Conservation (phyloP, 2,113 vertebrate genomes). For the Entomyzon cyanotis region DNA sequence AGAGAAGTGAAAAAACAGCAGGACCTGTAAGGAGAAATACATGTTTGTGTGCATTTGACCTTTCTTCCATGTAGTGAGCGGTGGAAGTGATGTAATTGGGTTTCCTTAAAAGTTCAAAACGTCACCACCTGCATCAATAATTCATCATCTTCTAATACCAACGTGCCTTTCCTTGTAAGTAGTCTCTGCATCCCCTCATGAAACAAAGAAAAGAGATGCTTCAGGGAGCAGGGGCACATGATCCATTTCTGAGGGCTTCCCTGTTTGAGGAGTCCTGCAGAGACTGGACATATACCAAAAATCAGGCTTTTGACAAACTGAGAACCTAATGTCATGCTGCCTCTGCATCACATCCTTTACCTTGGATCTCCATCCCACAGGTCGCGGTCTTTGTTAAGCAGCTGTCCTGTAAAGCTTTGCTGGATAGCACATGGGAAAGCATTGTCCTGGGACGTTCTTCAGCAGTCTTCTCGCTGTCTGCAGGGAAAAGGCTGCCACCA, state of each 20-base stretch:
- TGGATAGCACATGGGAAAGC: background rate
- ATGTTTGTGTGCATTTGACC: background rate
- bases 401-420: background rate
- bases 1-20: background rate
- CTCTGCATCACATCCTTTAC: rapidly evolving
- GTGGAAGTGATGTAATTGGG: background rate
- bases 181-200: background rate
- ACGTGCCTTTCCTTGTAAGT: background rate
- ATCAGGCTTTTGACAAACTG: background rate
- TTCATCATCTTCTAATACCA: background rate
- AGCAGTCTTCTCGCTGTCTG: background rate
- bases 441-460: background rate
- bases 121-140: background rate
- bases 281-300: background rate
- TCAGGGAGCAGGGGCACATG: background rate
- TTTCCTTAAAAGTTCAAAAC: background rate
- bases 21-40: background rate
- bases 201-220: background rate
- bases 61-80: background rate
- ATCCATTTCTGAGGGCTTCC: background rate
- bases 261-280: background rate
- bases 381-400: background rate
- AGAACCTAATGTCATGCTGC: background rate
- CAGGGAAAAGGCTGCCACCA: background rate
- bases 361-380: background rate